These are phyloP conservation scores for Brachionus rotundiformis DNA, from an alignment of 1,140 invertebrate genomes.

Conservation along the genomic window DNA sequence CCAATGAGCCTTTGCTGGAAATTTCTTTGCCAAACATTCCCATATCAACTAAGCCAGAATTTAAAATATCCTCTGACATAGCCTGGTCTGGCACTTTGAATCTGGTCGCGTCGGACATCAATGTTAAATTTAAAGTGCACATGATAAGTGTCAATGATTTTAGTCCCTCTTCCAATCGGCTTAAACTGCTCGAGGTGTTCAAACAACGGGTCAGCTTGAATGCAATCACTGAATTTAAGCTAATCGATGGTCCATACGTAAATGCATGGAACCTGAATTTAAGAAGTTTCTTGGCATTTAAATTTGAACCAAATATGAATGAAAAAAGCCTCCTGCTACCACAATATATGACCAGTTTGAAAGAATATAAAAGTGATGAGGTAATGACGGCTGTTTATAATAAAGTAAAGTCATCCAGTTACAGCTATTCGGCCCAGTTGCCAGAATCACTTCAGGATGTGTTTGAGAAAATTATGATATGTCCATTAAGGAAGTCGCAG, in stretches of 20 bases:
- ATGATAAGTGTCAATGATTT: background rate
- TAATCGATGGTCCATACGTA: background rate
- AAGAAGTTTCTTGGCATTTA: background rate
- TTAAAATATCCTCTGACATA: background rate
- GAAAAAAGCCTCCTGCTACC: background rate
- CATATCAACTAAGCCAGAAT: background rate
- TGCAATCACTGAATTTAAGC: background rate
- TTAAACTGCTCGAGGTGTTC: background rate
- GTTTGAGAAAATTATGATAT: background rate
- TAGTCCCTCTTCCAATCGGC: background rate
- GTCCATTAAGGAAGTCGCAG: background rate
- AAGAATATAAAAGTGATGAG: background rate
- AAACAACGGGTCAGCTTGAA: background rate
- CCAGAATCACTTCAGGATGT: background rate
- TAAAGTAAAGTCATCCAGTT: background rate
- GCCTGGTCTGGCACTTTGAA: constrained; percentile 5
- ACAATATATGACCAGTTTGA: background rate
- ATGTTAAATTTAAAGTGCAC: background rate
- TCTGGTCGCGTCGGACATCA: background rate
- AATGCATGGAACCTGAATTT: background rate
- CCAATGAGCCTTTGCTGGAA: background rate
- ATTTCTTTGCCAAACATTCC: background rate
- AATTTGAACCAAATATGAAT: constrained; percentile 12
- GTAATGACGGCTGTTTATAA: background rate
- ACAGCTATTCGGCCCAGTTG: background rate